These are phyloP conservation scores for Scophthalmus maximus DNA, from an alignment of 2,113 vertebrate genomes.

Conservation along the genomic window DNA sequence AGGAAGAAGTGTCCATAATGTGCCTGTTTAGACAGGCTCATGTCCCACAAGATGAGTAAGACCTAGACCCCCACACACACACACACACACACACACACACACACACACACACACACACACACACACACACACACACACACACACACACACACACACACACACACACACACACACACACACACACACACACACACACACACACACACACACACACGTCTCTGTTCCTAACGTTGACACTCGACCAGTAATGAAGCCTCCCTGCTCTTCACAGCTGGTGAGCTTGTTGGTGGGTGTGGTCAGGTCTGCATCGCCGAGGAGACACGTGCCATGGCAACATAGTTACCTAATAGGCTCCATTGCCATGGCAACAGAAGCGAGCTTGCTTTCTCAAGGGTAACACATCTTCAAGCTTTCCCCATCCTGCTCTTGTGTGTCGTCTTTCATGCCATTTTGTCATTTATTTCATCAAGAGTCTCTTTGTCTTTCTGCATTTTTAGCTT, in stretches of 20 bases:
- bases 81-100: neutral
- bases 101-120: neutral
- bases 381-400: conserved; percentile 82
- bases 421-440: conserved; percentile 57
- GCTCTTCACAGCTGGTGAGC: conserved; percentile 76
- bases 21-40: neutral
- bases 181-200: neutral
- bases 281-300: conserved; percentile 81
- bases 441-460: conserved; percentile 42
- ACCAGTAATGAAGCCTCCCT: conserved; percentile 51
- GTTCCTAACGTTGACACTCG: conserved; percentile 40
- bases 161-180: too few species aligned
- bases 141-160: neutral
- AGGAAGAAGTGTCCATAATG: neutral
- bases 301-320: conserved; percentile 79
- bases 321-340: conserved; percentile 85
- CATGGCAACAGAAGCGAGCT: conserved; percentile 82
- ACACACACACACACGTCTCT: conserved; percentile 4
- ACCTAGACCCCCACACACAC: neutral
- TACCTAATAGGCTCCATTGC: conserved; percentile 81
- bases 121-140: neutral
- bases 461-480: conserved; percentile 41
- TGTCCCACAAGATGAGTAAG: neutral
- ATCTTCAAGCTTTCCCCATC: conserved; percentile 67
- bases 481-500: conserved; percentile 33